Evolutionary conservation across 2,797 vertebrate genomes (phyloP), one percentile per base, ranked within the genome.

Genomic region (Gymnocypris eckloni): DNA sequence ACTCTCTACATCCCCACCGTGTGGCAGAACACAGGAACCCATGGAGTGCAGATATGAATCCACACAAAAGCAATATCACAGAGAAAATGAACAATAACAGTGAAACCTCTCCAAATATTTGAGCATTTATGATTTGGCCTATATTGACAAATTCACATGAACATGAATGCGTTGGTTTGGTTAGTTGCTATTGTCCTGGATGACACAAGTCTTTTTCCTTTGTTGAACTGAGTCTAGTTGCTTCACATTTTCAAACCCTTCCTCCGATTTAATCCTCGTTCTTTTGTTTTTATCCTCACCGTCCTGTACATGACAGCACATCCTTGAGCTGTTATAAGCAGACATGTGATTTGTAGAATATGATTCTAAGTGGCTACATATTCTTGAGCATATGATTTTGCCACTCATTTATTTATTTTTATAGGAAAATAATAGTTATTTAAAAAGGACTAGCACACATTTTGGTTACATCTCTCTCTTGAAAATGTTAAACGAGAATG

Each of bases 1-100:
- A 50, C 41, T 64, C 84, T 56, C 48, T 82, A 82, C 54, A 86
- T 80, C 85, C n/a, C 81, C 56, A 78, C 85, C 82, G 81, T 86
- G 79, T 85, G 86, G 86, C 28, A 10, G 81, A 78, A 20, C 10
- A 67, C 48, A 80, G 59, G 12, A 82, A 43, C 43, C 77, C 28
- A 1, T 5, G 12, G 12, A 64, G 64, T 41, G 28, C 69, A 73
- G 69, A 72, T 71, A 56, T 72, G 20, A 80, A 80, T 85, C 41
- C 69, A 52, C 25, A 73, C 83, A 61, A 79, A 11, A 48, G 75
- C 45, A 77, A 52, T 25, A 41, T 3, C 9, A 11, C 37, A 59
- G 28, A 61, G 11, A 73, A 48, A 70, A 56, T 56, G 6, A 41
- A 69, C 41, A 50, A 18, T 13, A 70, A 72, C 16, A 71, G 48